phyloP scores from a whole-genome alignment of 2,888 invertebrate genomes.

The Yponomeuta evonymella region DNA sequence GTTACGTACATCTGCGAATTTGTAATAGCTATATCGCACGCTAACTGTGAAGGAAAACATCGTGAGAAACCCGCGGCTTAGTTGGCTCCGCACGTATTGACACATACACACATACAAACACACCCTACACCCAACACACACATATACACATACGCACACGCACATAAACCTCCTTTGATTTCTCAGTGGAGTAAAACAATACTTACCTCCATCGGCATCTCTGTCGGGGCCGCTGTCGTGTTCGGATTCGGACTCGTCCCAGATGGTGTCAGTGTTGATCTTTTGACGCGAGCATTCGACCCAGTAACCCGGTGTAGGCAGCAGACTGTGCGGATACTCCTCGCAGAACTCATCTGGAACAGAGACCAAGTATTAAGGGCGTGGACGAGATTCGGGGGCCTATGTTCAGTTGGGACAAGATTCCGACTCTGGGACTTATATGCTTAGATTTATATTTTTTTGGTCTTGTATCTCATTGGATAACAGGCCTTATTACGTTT shows the following conservation, averaged over 20 bases:
- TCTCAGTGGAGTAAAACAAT: background rate
- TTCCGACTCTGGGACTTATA: no score
- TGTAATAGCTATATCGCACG: no score
- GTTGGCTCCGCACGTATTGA: no score
- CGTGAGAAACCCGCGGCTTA: no score
- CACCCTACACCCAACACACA: background rate
- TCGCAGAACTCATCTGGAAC: conserved; percentile 92
- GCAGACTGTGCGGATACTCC: conserved; percentile 93
- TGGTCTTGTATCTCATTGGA: no score
- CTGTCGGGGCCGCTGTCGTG: conserved; percentile 80
- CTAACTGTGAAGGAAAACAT: no score
- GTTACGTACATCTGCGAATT: no score
- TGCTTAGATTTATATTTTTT: no score
- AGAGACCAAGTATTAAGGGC: background rate
- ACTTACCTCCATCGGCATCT: conserved; percentile 33
- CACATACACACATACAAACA: background rate
- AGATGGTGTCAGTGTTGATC: conserved; percentile 87
- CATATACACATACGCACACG: background rate
- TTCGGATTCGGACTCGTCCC: conserved; percentile 92
- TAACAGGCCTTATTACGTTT: no score
- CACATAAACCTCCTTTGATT: background rate
- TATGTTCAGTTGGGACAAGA: no score
- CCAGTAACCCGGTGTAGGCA: conserved; percentile 96
- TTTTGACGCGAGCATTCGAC: conserved; percentile 96
- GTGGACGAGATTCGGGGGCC: background rate